Evolutionary conservation across 2,797 vertebrate species (phyloP), one percentile per base, ranked within the genome.

Genomic region (Gadopsis marmoratus): DNA sequence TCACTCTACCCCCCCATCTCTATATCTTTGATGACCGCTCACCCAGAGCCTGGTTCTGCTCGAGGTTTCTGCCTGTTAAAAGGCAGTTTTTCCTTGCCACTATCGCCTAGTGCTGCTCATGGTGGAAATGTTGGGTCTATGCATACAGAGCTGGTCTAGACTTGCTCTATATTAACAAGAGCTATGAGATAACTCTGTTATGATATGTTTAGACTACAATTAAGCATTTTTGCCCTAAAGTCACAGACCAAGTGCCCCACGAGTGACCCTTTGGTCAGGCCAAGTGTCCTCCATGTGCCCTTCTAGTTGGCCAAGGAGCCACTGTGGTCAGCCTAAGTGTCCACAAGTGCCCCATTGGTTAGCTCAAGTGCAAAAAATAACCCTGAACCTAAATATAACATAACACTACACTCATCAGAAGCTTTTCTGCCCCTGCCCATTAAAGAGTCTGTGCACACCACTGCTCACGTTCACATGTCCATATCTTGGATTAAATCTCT

Each of bases 291-390:
- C 10, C 21, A 50, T 45, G 17, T 50, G 58, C 45, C 31, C 16
- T 3, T 48, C 16, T 31, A 37, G 50, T 53, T 53, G 45, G 7
- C 19, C 1, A n/a, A 47, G 19, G 9, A 33, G 26, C 47, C 14
- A 7, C 14, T 23, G 10, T 47, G 33, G 53, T 50, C 33, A 55
- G n/a, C 51, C 23, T 12, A 17, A 67, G 45, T 65, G 17, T 35
- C 58, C 11, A 72, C 7, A 67, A 51, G 39, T 65, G n/a, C 4
- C 26, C 14, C 23, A 10, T 39, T 48, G 37, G 33, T 51, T 60
- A 21, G 29, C 55, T 50, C 17, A 70, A 74, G 48, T 35, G 51
- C 2, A 81, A 63, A 48, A 50, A 48, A 50, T 51, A 56, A 64
- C 26, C 33, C 2, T 55, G 16, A 55, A 37, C 6, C 29, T 58